Evolutionary conservation across 2,113 vertebrate species (phyloP).

Genomic region (Sapajus apella): DNA sequence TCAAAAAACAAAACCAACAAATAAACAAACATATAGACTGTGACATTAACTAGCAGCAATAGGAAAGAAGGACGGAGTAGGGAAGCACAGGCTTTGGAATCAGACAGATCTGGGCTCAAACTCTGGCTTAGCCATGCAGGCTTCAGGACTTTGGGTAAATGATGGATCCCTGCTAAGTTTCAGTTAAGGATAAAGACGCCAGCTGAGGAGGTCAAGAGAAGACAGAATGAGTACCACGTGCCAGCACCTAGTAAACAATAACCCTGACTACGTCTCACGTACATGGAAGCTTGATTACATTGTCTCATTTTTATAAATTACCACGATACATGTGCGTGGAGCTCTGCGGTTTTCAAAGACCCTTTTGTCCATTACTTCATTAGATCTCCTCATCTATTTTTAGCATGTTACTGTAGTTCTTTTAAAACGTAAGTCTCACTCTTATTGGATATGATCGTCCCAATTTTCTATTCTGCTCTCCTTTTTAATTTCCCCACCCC

Average conservation of each 20-base stretch:
- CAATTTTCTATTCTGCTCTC: constrained; percentile 58
- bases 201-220: not conserved
- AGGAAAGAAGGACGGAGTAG: not conserved
- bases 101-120: not conserved
- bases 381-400: constrained; percentile 37
- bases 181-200: not conserved
- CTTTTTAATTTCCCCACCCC: constrained; percentile 53
- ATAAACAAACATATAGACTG: not conserved
- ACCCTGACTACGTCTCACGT: fast-evolving
- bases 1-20: too few relatives aligned
- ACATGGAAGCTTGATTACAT: not conserved
- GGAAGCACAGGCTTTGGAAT: not conserved
- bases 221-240: not conserved
- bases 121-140: not conserved
- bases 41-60: not conserved
- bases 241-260: not conserved
- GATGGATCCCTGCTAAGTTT: not conserved
- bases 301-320: not conserved
- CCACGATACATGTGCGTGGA: not conserved
- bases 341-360: not conserved
- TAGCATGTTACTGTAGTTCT: constrained; percentile 16
- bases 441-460: not conserved
- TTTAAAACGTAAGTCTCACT: not conserved
- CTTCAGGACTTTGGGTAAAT: not conserved
- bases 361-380: not conserved